These are phyloP conservation scores for Streptopelia turtur DNA, from an alignment of 2,797 vertebrate genomes.

Conservation along the genomic window DNA sequence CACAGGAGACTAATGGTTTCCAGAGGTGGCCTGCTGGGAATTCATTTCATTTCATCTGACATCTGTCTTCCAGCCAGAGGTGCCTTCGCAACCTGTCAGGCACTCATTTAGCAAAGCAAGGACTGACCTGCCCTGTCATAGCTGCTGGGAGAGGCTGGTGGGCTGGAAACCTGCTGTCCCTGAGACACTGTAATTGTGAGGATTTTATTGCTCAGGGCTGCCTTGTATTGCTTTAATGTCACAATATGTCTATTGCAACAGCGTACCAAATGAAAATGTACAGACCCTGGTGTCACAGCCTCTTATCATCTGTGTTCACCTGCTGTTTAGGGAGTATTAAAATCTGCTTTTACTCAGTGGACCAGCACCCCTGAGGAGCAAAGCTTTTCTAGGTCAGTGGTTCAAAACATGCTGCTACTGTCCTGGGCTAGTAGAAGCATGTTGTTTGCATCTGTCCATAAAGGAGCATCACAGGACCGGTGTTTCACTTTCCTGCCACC, in stretches of 20 bases:
- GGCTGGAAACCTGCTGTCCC: neutral
- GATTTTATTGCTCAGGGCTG: neutral
- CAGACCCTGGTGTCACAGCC: neutral
- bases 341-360: neutral
- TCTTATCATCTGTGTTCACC: fast-evolving
- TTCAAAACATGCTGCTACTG: neutral
- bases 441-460: neutral
- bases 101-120: neutral
- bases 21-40: neutral
- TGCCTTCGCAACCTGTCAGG: fast-evolving
- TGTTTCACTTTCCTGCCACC: neutral
- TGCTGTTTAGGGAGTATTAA: neutral
- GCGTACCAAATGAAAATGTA: fast-evolving
- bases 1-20: neutral
- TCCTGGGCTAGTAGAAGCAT: neutral
- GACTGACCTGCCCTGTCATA: neutral
- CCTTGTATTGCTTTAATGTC: neutral
- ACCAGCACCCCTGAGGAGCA: neutral
- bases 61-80: neutral
- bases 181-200: fast-evolving
- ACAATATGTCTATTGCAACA: neutral
- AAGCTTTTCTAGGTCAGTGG: neutral
- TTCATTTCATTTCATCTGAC: neutral
- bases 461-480: neutral
- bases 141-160: fast-evolving